Evolutionary conservation across 1,140 invertebrate genomes (phyloP), one percentile per base, ranked within the genome.

Genomic region (Heterodera carotae): DNA sequence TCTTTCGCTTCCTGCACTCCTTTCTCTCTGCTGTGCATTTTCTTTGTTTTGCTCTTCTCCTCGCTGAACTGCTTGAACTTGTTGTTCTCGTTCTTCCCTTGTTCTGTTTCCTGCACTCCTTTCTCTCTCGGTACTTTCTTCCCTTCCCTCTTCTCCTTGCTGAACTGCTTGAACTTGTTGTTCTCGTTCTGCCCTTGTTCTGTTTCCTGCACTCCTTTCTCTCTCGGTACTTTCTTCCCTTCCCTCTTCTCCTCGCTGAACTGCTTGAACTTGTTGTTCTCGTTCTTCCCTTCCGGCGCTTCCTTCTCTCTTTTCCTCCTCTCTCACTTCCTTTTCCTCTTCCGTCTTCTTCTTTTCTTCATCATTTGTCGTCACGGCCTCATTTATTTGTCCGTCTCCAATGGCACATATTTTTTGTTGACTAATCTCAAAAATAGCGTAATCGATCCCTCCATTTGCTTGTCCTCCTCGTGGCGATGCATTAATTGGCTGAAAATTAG

Each of bases 391-490:
- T 31, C 62, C 62, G 27, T n/a, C 62, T 27, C 62, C 62, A 34
- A 43, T 43, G 6, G 39, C 12, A 0, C 39, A 6, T 43, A 8
- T 43, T 2, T 66, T 34, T 22, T 22, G 48, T 15, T 22, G n/a
- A 27, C 62, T 66, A 27, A 66, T 66, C 29, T 66, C 62, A n/a
- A 66, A 66, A 12, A 66, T 27, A 6, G n/a, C 29, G 62, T 66
- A 66, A 22, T 66, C 27, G 29, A 66, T 56, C 18, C 62, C 62
- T 29, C 29, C 62, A n/a, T 29, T 66, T 56, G 48, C 18, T 8
- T 43, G 6, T 12, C 1, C 15, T 22, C 48, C 0, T 56, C 22
- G 48, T 18, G 15, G 15, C 22, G 12, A 5, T 56, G 48, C 22
- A 18, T 56, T 15, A 22, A 18, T 22, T 56, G 12, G 15, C 22